Base-by-base conservation (phyloP, 2,113 vertebrate species). In the Neodon shergylaensis region DNA sequence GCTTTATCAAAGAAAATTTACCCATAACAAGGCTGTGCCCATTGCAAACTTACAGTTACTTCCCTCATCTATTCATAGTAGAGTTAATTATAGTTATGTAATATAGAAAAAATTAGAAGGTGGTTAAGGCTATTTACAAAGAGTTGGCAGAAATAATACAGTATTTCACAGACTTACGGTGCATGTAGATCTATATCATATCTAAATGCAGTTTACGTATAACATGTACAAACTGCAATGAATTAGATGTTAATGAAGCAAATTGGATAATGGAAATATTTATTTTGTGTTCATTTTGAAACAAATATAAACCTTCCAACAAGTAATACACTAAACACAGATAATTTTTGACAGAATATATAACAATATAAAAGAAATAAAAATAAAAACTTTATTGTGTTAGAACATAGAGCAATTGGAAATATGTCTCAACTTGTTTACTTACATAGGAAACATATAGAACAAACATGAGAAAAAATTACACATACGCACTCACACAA, bases 201-300 rank as follows among this genome's bases (percentile, higher is more conserved):
- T 44, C 7, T 6, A 58, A 70, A 77, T 9, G 63, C 47, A 19
- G 10, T 16, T 39, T 82, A 61, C 36, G 61, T 39, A 16, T 14
- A 39, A 17, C 61, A 61, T 26, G 7, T 52, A 42, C 2, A 93
- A 61, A 16, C 2, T 78, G 36, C 11, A 44, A 49, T 73, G 54
- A 0, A 33, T 16, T 33, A 83, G 95, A 21, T 70, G 10, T 36
- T 26, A 78, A 76, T 19, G 17, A 81, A 78, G 49, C 5, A 44
- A 78, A 52, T 7, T 19, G 22, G 0, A 82, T 65, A 33, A 4
- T 13, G 72, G 26, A 77, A 4, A 26, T 22, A 36, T 61, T 88
- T 90, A 81, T 36, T 90, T 49, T 89, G 81, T 26, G 88, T 70
- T 47, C 22, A 76, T 61, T 76, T 90, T 94, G 42, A 77, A 87